Base-by-base conservation (phyloP, 2,113 vertebrate genomes). In the Larimichthys crocea region DNA sequence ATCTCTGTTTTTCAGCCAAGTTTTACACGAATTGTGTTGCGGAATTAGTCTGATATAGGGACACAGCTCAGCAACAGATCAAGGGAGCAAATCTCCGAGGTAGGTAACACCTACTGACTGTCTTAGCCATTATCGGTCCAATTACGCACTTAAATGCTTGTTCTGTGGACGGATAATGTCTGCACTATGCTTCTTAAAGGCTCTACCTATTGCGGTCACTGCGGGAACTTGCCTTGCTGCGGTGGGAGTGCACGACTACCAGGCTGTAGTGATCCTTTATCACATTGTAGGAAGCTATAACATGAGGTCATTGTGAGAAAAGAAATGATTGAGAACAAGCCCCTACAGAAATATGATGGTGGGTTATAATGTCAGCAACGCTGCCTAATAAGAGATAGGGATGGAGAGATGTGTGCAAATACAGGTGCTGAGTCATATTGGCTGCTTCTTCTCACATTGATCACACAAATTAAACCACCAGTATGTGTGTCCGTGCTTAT, bases 371-470 rank as follows among this genome's bases (percentile, higher is more conserved):
- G 4, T 60, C 20, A 40, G 9, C 22, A 20, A 17, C 5, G 49
- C 22, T 22, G 6, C 22, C 8, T 31, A 11, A 42, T 63, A 59
- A 55, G 48, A 35, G 29, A 35, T 26, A 15, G 44, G 15, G 48
- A n/a, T 0, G 42, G 20, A 42, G 31, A 55, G 11, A 55, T 26
- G 66, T 29, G 26, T 56, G 55, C 29, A 80, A 69, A 76, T 52
- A 52, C 71, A 75, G 88, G 83, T 91, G 92, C 91, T 92, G 91
- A 93, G 89, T 93, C 92, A 93, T 87, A 60, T 89, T 73, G 71
- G 77, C 56, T 16, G n/a, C 15, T 74, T 42, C 63, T 5, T 76
- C 40, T 73, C 52, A 71, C 56, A 83, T 79, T 79, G 85, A 79
- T 85, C 19, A 61, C 50, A 63, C 5, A 64, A 70, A 74, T 78